These are phyloP conservation scores for Vimba vimba DNA, from an alignment of 2,113 vertebrate genomes.

Conservation along the genomic window DNA sequence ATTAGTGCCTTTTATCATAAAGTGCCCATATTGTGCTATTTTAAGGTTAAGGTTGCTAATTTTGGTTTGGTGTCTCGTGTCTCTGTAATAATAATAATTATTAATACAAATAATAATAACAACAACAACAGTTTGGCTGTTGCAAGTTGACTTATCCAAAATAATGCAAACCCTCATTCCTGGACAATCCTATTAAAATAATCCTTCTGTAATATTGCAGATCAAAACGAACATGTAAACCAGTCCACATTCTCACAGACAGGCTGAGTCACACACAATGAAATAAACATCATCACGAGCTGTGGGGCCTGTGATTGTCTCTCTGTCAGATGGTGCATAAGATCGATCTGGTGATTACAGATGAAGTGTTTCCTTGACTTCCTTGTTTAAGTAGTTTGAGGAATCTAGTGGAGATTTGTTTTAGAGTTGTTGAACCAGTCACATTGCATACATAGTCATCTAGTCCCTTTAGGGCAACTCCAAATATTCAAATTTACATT, in stretches of 20 bases:
- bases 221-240: background rate
- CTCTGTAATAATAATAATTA: no score
- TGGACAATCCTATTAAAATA: background rate
- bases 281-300: background rate
- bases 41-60: no score
- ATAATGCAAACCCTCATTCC: background rate
- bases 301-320: background rate
- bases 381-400: background rate
- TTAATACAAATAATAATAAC: no score
- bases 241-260: background rate
- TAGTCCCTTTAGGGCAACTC: no score
- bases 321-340: background rate
- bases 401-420: background rate
- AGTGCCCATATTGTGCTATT: no score
- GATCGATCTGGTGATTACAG: background rate
- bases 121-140: background rate
- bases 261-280: background rate
- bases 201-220: background rate
- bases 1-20: no score
- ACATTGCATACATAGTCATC: background rate
- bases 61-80: no score
- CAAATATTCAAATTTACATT: no score
- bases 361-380: background rate
- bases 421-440: background rate
- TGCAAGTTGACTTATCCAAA: background rate